Conservation (phyloP, 2,797 vertebrate species). For the Myripristis murdjan region DNA sequence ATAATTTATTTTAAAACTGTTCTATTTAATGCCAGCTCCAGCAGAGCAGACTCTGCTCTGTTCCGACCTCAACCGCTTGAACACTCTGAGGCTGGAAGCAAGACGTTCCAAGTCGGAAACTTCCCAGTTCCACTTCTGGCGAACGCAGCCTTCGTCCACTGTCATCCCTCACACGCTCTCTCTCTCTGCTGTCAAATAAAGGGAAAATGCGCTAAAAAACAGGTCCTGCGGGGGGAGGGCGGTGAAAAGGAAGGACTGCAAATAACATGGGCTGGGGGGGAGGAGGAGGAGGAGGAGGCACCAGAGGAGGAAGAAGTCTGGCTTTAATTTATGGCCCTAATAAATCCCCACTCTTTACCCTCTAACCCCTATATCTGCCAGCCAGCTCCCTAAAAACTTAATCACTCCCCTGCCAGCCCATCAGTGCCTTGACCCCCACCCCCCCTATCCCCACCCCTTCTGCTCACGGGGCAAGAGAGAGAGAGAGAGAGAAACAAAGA, state of each 20-base stretch:
- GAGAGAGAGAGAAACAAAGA: constrained; percentile 57
- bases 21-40: too few species aligned
- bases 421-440: too few species aligned
- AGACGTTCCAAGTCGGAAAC: too few species aligned
- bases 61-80: too few species aligned
- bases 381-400: constrained; percentile 84
- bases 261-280: too few species aligned
- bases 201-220: constrained; percentile 28
- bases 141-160: neutral
- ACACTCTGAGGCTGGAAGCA: too few species aligned
- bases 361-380: constrained; percentile 83
- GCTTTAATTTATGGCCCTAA: constrained; percentile 85
- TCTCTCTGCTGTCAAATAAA: too few species aligned
- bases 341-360: constrained; percentile 87
- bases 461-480: constrained; percentile 51
- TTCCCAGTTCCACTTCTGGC: too few species aligned
- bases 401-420: constrained; percentile 77
- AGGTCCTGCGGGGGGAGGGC: constrained; percentile 9
- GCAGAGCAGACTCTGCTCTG: too few species aligned
- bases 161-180: too few species aligned
- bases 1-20: too few species aligned
- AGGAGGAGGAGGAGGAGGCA: constrained; percentile 16
- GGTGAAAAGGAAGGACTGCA: neutral
- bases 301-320: constrained; percentile 56
- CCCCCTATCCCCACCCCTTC: constrained; percentile 44